Evolutionary conservation across 35 echinoderm and acorn worm genomes (phyloP).

Genomic region (Diadema setosum): DNA sequence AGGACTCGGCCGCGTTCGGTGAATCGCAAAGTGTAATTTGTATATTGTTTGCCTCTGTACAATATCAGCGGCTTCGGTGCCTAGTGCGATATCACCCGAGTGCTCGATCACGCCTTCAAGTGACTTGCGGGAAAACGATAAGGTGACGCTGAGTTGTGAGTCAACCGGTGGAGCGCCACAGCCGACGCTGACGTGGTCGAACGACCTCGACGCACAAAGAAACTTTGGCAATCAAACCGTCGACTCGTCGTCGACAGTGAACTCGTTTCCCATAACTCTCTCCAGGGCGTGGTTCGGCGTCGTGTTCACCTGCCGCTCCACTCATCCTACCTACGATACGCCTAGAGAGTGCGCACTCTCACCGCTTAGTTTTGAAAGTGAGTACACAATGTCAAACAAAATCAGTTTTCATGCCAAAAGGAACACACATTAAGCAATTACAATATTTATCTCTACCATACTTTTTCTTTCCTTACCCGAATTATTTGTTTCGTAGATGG

Average conservation of each 20-base stretch:
- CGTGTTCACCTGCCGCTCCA: slow-evolving; percentile 58
- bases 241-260: background rate
- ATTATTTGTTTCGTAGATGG: no score
- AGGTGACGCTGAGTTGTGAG: slow-evolving; percentile 56
- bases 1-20: no score
- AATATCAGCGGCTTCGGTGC: slow-evolving; percentile 73
- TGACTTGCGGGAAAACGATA: slow-evolving; percentile 56
- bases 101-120: slow-evolving; percentile 48
- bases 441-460: no score
- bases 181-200: slow-evolving; percentile 62
- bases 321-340: slow-evolving; percentile 68
- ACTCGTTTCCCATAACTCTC: slow-evolving; percentile 37
- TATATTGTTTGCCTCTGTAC: no score
- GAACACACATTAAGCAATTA: no score
- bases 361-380: slow-evolving; percentile 71
- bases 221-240: slow-evolving; percentile 11
- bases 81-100: slow-evolving; percentile 31
- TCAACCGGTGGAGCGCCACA: slow-evolving; percentile 81
- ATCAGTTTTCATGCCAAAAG: no score
- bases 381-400: no score
- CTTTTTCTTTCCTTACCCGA: no score
- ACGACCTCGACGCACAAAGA: slow-evolving; percentile 4
- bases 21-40: no score
- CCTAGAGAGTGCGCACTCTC: slow-evolving; percentile 49
- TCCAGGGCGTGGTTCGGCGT: slow-evolving; percentile 43